A percentile compares a stretch with the other conserved stretches of the same genome.
These are phyloP conservation scores for Catostomus latipinnis DNA, from an alignment of 2,797 vertebrate species.

Conservation along the genomic window DNA sequence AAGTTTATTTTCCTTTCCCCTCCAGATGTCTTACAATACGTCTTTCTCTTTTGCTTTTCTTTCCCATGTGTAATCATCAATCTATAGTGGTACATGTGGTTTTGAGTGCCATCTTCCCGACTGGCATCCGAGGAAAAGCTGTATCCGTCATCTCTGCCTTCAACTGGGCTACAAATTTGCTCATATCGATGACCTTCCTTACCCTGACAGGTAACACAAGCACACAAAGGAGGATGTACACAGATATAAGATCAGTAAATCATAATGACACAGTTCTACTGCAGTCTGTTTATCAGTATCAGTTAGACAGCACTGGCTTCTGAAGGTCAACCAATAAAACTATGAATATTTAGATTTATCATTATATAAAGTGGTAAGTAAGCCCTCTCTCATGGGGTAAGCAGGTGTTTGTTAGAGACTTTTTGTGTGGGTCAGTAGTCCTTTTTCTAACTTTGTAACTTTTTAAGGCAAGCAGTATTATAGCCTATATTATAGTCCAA, in stretches of 20 bases:
- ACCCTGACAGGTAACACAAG: conserved; percentile 84
- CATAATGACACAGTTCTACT: background rate
- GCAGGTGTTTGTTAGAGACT: background rate
- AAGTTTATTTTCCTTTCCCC: background rate
- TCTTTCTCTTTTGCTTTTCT: background rate
- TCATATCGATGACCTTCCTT: conserved; percentile 95
- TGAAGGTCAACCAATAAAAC: conserved; percentile 4
- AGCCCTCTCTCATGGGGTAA: background rate
- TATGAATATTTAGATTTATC: background rate
- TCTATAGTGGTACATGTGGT: conserved; percentile 93
- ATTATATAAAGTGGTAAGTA: background rate
- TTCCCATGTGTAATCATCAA: conserved; percentile 11
- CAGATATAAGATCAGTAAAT: conserved; percentile 6
- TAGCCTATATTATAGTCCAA: too few relatives aligned
- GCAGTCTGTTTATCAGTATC: conserved; percentile 2
- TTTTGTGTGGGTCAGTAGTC: background rate
- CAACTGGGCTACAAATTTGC: conserved; percentile 94
- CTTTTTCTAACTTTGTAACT: too few relatives aligned
- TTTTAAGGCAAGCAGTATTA: too few relatives aligned
- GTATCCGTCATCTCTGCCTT: conserved; percentile 91
- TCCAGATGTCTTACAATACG: too few relatives aligned
- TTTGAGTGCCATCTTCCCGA: conserved; percentile 93
- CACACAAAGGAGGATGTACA: background rate
- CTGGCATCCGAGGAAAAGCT: conserved; percentile 90
- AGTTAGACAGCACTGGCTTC: background rate